Percentiles rank a stretch among this genome's conserved stretches.
These are phyloP conservation scores for Cinclus mexicanus DNA, from an alignment of 2,113 vertebrate genomes.

Conservation along the genomic window DNA sequence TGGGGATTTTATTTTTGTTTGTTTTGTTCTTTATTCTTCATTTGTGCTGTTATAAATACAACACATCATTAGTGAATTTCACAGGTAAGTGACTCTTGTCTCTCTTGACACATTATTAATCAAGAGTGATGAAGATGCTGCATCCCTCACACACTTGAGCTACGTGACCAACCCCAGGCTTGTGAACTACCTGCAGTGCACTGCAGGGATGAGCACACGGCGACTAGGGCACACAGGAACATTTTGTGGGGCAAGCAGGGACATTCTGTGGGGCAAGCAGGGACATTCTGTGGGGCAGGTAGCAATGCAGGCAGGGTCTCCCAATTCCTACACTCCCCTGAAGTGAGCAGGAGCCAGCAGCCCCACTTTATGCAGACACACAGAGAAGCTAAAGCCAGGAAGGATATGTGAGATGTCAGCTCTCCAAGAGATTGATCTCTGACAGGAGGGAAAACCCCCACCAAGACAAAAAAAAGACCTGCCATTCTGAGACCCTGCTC, in stretches of 20 bases:
- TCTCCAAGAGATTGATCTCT: not conserved
- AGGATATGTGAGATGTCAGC: not conserved
- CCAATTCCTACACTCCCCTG: not conserved
- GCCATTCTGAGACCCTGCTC: not conserved
- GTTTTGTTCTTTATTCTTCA: not conserved
- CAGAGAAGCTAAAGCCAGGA: not conserved
- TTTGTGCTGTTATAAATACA: not conserved
- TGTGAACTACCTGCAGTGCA: not conserved
- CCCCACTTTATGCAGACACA: not conserved
- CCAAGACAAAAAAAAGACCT: not conserved
- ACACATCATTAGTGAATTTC: not conserved
- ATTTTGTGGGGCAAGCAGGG: not conserved
- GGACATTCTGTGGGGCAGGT: not conserved
- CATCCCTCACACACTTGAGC: not conserved
- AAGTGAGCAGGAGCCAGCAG: not conserved
- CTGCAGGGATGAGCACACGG: not conserved
- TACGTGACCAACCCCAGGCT: not conserved
- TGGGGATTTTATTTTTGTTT: not conserved
- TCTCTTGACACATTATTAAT: not conserved
- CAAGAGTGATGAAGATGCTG: not conserved
- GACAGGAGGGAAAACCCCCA: not conserved
- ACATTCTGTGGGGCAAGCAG: not conserved
- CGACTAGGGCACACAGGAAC: fast-evolving
- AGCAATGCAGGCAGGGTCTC: not conserved
- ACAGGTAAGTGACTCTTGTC: not conserved